A percentile compares a stretch with the other conserved stretches of the same genome.
Conservation (phyloP, 37 sponge, comb jelly and placozoan species). For the Hormiphora californensis region DNA sequence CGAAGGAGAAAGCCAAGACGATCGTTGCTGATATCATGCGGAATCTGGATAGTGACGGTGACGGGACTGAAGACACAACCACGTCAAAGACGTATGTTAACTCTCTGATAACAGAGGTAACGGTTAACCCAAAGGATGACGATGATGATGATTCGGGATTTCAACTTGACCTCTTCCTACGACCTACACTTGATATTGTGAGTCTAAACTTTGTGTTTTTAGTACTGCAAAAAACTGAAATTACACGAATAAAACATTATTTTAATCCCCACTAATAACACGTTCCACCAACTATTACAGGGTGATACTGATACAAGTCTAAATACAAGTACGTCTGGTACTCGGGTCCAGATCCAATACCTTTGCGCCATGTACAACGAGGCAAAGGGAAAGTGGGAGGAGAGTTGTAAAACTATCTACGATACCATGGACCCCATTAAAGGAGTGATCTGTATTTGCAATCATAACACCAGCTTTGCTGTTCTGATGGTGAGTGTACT, state of each 20-base stretch:
- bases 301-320: background rate
- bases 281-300: too few species aligned
- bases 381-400: background rate
- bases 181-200: slow-evolving; percentile 44
- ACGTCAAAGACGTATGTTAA: background rate
- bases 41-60: background rate
- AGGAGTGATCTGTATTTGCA: background rate
- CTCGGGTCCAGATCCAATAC: background rate
- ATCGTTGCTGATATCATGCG: background rate
- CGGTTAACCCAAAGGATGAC: background rate
- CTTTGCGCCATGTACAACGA: background rate
- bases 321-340: background rate
- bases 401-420: background rate
- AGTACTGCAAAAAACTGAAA: too few species aligned
- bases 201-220: too few species aligned
- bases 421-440: background rate
- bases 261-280: too few species aligned
- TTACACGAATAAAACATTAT: too few species aligned
- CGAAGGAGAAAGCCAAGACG: background rate
- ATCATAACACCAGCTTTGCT: slow-evolving; percentile 19
- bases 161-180: slow-evolving; percentile 25
- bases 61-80: background rate
- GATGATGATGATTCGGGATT: slow-evolving; percentile 14
- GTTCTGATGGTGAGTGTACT: background rate
- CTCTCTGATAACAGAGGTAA: slow-evolving; percentile 21